These are phyloP conservation scores for Myrmecophaga tridactyla DNA, from an alignment of 2,113 vertebrate genomes.

Conservation along the genomic window DNA sequence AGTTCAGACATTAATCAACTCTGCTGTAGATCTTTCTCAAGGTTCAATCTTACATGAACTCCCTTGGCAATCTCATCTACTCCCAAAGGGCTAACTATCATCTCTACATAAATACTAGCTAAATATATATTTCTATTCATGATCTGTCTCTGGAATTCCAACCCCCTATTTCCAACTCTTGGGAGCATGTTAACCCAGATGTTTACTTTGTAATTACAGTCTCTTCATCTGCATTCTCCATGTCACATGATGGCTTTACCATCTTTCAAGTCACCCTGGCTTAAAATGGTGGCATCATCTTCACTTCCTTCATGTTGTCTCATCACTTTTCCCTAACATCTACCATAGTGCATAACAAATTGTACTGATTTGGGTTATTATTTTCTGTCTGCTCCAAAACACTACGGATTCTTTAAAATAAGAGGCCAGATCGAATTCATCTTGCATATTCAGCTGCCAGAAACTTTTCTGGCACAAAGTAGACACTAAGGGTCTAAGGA, in stretches of 20 bases:
- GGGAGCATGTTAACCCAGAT: background rate
- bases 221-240: conserved; percentile 16
- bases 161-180: background rate
- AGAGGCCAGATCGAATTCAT: conserved; percentile 5
- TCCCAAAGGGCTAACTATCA: conserved; percentile 1
- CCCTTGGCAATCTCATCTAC: background rate
- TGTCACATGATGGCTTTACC: background rate
- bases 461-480: conserved; percentile 36
- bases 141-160: conserved; percentile 9
- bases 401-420: conserved; percentile 21
- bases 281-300: background rate
- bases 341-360: background rate
- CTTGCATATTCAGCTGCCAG: background rate
- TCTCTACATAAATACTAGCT: background rate
- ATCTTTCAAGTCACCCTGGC: background rate
- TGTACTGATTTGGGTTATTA: conserved; percentile 6
- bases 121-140: conserved; percentile 39
- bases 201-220: conserved; percentile 23
- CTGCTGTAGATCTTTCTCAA: conserved; percentile 3
- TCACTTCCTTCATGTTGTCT: conserved; percentile 1
- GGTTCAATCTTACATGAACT: background rate
- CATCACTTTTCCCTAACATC: background rate
- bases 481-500: background rate
- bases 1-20: conserved; percentile 7
- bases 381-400: background rate